Evolutionary conservation across 2,113 vertebrate genomes (phyloP), one percentile per base, ranked within the genome.

Genomic region (Accipiter virgatus): DNA sequence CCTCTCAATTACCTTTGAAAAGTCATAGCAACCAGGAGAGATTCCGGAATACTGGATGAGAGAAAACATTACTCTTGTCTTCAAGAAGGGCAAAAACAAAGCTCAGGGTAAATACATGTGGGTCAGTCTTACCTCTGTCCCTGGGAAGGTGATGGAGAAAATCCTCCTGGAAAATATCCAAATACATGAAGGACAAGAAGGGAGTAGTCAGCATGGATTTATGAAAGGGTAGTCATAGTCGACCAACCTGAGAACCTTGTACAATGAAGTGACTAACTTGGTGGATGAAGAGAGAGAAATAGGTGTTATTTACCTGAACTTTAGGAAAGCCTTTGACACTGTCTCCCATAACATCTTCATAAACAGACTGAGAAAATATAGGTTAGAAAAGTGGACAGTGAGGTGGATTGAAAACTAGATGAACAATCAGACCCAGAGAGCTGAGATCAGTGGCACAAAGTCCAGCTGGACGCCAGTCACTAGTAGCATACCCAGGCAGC

Each of bases 51-150:
- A 55, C 7, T 53, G 8, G 32, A 80, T 87, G 19, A 36, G 4
- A 50, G 7, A 11, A 4, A 86, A 42, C 0, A 0, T 55, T 22
- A 7, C 17, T 75, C 18, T 36, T n/a, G 38, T 17, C 16, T 82
- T 79, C 4, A 12, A 3, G 27, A 65, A 29, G 27, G 11, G 5
- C 0, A 0, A 50, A 74, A 85, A 70, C 17, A 55, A 95, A 92
- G 10, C 6, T 71, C 27, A 59, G 12, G 5, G 5, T 32, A 63
- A 19, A 38, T 84, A 58, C 13, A 59, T 2, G 7, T 29, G 47
- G 5, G 7, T 62, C 22, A 16, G 7, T 63, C 40, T 31, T n/a
- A 59, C 8, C 0, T 0, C 13, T n/a, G 26, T 62, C 11, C 36
- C 19, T 80, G 18, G 27, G 42, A 82, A 81, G 31, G 19, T 38